Base-by-base conservation (phyloP, 2,797 vertebrate genomes). In the Discoglossus pictus region DNA sequence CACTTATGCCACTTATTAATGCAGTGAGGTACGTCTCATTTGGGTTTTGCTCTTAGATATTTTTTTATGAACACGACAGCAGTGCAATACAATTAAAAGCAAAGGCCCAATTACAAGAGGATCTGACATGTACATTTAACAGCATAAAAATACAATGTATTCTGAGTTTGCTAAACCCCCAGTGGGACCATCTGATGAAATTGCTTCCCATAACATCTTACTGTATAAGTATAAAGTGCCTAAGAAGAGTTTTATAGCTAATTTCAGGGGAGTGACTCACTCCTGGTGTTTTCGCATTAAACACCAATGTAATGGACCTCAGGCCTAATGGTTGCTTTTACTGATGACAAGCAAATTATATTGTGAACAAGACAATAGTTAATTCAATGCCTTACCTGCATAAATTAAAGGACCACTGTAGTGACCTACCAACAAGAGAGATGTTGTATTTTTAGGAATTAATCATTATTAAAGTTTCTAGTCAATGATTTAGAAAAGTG, bases 1-100 rank as follows among this genome's bases (percentile, higher is more conserved):
- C 35, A 21, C 60, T 55, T 65, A 61, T 77, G 75, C 70, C 35
- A 21, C 60, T 55, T 65, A 61, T 77, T 78, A 76, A 63, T 73
- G 40, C 48, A 69, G 53, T 31, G 54, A 70, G 4, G 12, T 47
- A 80, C 73, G 16, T 60, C 39, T 24, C 10, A 18, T 76, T 73
- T 54, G 61, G 61, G 39, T 40, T 54, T 68, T 55, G 2, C 5
- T 61, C 16, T 38, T 38, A 60, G 20, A 75, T 52, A 63, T 58
- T 17, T 65, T 66, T 56, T 3, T 10, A 61, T 73, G 44, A 43
- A 71, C 36, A 44, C 51, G 68, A 0, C 48, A 73, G 44, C 27
- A 63, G 54, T 1, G 31, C 38, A 58, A n/a, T 17, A 58, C 68
- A 71, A 64, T 71, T 71, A 71, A 64, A 71, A 42, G n/a, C 52